A percentile compares a stretch with the other conserved stretches of the same genome.
These are phyloP conservation scores for Lycaon pictus DNA, from an alignment of 2,113 vertebrate genomes.

Conservation along the genomic window DNA sequence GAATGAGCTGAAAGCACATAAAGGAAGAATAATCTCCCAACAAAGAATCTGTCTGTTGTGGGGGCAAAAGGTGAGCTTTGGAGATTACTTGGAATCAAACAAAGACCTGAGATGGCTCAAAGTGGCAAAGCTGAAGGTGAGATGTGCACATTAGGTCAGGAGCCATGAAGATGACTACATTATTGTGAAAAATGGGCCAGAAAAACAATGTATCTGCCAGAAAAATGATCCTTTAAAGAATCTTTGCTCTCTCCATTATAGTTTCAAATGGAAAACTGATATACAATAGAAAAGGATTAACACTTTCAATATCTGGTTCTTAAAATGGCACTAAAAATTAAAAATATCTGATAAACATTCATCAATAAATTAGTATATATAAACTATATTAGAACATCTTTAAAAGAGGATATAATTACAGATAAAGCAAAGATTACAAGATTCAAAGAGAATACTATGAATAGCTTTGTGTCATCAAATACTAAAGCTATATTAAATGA, in stretches of 20 bases:
- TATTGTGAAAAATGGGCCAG: not conserved
- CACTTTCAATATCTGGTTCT: not conserved
- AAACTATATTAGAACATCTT: not conserved
- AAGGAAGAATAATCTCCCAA: not conserved
- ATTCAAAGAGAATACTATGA: not conserved
- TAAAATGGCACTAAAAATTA: not conserved
- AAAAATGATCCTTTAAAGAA: not conserved
- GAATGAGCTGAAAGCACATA: not conserved
- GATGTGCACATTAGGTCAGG: not conserved
- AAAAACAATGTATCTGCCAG: not conserved
- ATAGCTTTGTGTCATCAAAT: not conserved
- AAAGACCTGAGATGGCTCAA: not conserved
- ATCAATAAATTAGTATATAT: not conserved
- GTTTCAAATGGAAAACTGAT: not conserved
- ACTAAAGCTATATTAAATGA: slow-evolving; percentile 26
- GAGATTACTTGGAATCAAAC: not conserved
- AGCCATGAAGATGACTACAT: not conserved
- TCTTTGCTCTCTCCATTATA: not conserved
- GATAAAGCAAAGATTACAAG: slow-evolving; percentile 22
- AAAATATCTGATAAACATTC: not conserved
- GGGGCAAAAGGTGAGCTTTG: not conserved
- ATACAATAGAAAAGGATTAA: not conserved
- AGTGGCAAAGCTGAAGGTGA: not conserved
- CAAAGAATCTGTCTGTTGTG: not conserved
- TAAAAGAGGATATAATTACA: not conserved